Evolutionary conservation across 1,140 invertebrate genomes (phyloP).

Genomic region (Xylocopa sonorina): DNA sequence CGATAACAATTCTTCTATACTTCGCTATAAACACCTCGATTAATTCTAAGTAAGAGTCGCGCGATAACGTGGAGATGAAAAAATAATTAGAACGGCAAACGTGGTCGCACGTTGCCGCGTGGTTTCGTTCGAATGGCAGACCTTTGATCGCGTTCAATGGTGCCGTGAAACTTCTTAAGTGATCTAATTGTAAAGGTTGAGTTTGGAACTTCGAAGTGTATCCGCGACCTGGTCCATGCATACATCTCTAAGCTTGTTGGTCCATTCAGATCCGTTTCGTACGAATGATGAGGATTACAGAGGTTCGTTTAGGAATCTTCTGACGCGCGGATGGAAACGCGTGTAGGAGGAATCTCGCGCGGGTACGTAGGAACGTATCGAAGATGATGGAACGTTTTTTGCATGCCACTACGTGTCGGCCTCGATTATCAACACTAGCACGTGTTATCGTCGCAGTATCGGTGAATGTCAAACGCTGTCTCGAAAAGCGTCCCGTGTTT

Average conservation of each 20-base stretch:
- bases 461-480: not conserved
- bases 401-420: not conserved
- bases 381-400: not conserved
- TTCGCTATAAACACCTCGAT: too few relatives aligned
- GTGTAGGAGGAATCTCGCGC: not conserved
- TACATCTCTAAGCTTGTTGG: not conserved
- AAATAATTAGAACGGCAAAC: too few relatives aligned
- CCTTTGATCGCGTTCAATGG: slow-evolving; percentile 16
- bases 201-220: not conserved
- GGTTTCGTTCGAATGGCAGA: slow-evolving; percentile 1
- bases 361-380: too few relatives aligned
- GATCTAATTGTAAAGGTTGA: slow-evolving; percentile 35
- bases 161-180: slow-evolving; percentile 29
- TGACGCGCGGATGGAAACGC: not conserved
- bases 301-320: not conserved
- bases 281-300: not conserved
- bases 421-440: not conserved
- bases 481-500: too few relatives aligned
- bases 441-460: not conserved
- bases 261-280: slow-evolving; percentile 10
- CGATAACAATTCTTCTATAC: too few relatives aligned
- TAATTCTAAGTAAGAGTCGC: too few relatives aligned
- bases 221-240: not conserved
- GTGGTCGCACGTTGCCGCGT: not conserved
- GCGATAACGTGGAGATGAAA: too few relatives aligned